Evolutionary conservation across 2,888 invertebrate species (phyloP), one percentile per base, ranked within the genome.

Genomic region (Pachycephus smyrnensis): DNA sequence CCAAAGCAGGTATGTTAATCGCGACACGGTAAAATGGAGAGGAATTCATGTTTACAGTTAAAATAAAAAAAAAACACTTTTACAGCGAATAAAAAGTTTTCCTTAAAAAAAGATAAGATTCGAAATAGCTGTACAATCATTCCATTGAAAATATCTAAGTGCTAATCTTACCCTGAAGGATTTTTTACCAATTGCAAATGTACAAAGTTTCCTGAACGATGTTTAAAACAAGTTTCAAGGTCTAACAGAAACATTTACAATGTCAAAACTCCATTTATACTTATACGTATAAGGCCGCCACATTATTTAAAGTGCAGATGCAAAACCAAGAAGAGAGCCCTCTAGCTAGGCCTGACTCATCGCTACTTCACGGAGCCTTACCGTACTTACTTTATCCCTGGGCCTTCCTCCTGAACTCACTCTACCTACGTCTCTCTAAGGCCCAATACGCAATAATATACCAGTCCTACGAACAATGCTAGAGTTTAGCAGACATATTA

Each of bases 391-490:
- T 55, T 23, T 23, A 23, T 55, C 55, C 55, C 55, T 55, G 23
- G 23, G 55, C 23, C 55, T 23, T 55, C 55, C 23, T 55, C 23
- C 55, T 55, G 55, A 55, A 55, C 55, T 23, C 23, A 23, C 55
- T 23, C 23, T 23, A 55, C 55, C 55, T 55, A 55, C 55, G 55
- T 55, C 55, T 55, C 83, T 84, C 83, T 83, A 83, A 82, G 84
- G 84, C 85, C 55, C 55, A 23, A 23, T 81, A 82, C 81, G 86
- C 84, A 86, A 84, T 90, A 88, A 89, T 88, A 87, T 87, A 88
- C 88, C 88, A 89, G 87, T 85, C 84, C 84, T 89, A 87, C 85
- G 89, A 88, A 90, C 89, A 90, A 89, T 88, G 87, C 80, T 88
- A 85, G 83, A 88, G 85, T 87, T 88, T 87, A 88, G 82, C 86